A percentile compares a stretch with the other conserved stretches of the same genome.
phyloP scores from a whole-genome alignment of 2,797 vertebrate genomes.

The Pseudomugil tenellus region DNA sequence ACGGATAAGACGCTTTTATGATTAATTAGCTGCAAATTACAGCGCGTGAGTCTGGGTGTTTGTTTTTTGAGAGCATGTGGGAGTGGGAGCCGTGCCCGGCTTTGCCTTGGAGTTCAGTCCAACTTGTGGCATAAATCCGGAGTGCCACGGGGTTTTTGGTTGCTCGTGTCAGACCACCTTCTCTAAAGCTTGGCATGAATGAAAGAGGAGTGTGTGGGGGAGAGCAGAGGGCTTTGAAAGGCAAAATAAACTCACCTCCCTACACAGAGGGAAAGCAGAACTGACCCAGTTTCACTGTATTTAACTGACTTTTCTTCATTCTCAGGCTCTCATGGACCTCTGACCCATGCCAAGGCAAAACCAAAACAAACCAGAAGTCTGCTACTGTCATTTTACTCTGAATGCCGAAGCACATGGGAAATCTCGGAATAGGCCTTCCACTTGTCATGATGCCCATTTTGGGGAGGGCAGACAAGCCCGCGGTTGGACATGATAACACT shows the following conservation, averaged over 20 bases:
- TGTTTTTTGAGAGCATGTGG: conserved; percentile 43
- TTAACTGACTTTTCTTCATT: conserved; percentile 52
- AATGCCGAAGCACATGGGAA: conserved; percentile 70
- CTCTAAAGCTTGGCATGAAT: conserved; percentile 52
- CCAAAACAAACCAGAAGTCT: conserved; percentile 73
- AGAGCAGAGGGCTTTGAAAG: conserved; percentile 55
- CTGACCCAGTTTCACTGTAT: conserved; percentile 23
- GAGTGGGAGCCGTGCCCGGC: conserved; percentile 39
- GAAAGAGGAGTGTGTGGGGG: conserved; percentile 46
- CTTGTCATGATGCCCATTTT: conserved; percentile 66
- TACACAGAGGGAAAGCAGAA: conserved; percentile 56
- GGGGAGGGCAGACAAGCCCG: conserved; percentile 31
- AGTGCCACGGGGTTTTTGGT: conserved; percentile 64
- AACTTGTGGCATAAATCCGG: conserved; percentile 55
- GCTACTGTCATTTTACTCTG: conserved; percentile 67
- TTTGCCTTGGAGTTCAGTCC: conserved; percentile 52
- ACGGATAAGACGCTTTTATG: conserved; percentile 33
- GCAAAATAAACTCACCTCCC: conserved; percentile 68
- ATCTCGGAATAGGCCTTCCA: conserved; percentile 66
- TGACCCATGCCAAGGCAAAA: conserved; percentile 67
- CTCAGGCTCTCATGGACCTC: conserved; percentile 74
- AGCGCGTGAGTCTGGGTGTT: conserved; percentile 8
- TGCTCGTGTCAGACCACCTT: conserved; percentile 59
- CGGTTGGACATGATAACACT: conserved; percentile 48
- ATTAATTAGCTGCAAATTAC: conserved; percentile 30